A percentile compares a stretch with the other conserved stretches of the same genome.
These are phyloP conservation scores for Pygoscelis antarcticus DNA, from an alignment of 2,113 vertebrate genomes.

Conservation along the genomic window DNA sequence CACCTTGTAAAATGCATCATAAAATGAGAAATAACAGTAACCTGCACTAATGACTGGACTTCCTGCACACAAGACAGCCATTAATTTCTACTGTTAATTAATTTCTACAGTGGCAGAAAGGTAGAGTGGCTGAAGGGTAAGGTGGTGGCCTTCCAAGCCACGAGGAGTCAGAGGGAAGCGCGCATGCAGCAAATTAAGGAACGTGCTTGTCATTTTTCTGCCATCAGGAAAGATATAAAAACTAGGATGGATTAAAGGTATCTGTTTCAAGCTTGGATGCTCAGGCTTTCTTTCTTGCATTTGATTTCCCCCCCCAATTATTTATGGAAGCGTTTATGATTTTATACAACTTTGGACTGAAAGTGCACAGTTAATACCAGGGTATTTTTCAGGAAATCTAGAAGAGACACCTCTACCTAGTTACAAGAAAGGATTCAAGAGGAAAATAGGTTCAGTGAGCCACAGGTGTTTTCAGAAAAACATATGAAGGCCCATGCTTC, in stretches of 20 bases:
- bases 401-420: not conserved
- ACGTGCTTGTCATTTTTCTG: rapidly evolving
- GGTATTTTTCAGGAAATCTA: not conserved
- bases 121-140: not conserved
- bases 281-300: not conserved
- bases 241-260: not conserved
- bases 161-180: not conserved
- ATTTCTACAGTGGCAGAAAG: not conserved
- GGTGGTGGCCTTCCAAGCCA: not conserved
- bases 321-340: not conserved
- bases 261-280: not conserved
- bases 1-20: not conserved
- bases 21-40: not conserved
- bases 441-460: not conserved
- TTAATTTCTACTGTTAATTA: not conserved
- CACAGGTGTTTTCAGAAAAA: not conserved
- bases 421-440: not conserved
- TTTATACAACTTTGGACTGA: not conserved
- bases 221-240: not conserved
- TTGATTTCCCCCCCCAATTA: rapidly evolving
- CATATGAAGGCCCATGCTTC: not conserved
- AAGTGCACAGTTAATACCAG: not conserved
- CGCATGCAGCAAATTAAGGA: not conserved
- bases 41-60: not conserved
- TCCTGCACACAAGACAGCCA: not conserved